Percentiles rank a stretch among this genome's conserved stretches.
phyloP scores from a whole-genome alignment of 2,888 invertebrate genomes.

The Platycheirus albimanus region DNA sequence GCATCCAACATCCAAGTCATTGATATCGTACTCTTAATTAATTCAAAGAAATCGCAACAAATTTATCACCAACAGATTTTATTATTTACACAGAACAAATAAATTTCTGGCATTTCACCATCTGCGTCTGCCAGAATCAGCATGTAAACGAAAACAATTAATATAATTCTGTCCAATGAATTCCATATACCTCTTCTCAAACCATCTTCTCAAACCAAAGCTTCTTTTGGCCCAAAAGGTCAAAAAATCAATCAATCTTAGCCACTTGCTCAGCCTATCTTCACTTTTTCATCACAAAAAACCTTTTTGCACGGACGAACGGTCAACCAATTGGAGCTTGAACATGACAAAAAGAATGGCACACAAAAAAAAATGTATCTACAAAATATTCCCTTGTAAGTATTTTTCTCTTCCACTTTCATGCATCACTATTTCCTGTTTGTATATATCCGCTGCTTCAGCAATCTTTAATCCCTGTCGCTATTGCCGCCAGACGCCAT shows the following conservation, averaged over 20 bases:
- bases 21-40: too few relatives aligned
- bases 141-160: slow-evolving; percentile 33
- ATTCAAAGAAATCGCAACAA: too few relatives aligned
- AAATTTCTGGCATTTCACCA: neutral
- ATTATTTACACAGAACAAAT: neutral
- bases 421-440: slow-evolving; percentile 52
- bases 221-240: too few relatives aligned
- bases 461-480: slow-evolving; percentile 46
- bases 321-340: slow-evolving; percentile 54
- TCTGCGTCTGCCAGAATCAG: neutral
- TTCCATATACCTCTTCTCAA: neutral
- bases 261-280: slow-evolving; percentile 35
- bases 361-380: slow-evolving; percentile 4
- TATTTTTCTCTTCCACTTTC: slow-evolving; percentile 31
- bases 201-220: slow-evolving; percentile 3
- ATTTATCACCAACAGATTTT: neutral
- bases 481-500: neutral
- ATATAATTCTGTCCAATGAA: slow-evolving; percentile 4
- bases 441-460: slow-evolving; percentile 23
- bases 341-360: too few relatives aligned
- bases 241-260: slow-evolving; percentile 52
- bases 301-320: slow-evolving; percentile 47
- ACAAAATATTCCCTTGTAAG: slow-evolving; percentile 28
- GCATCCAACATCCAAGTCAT: too few relatives aligned
- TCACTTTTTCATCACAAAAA: slow-evolving; percentile 44